phyloP scores from a whole-genome alignment of 2,797 vertebrate genomes.

The Muscicapa comitata region DNA sequence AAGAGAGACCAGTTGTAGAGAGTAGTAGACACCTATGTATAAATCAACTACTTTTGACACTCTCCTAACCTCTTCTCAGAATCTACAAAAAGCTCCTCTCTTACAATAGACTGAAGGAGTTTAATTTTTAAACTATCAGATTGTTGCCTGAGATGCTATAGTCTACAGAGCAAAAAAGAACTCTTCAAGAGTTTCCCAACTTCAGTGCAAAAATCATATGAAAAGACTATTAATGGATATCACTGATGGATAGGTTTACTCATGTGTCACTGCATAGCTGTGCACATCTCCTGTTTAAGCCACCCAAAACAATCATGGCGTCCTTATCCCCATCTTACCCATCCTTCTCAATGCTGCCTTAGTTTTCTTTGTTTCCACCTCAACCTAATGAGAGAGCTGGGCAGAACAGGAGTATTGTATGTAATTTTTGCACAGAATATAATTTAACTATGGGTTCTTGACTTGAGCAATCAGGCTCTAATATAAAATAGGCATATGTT shows the following conservation, averaged over 20 bases:
- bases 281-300: neutral
- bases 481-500: neutral
- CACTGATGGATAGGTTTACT: neutral
- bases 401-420: neutral
- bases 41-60: neutral
- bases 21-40: neutral
- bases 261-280: neutral
- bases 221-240: neutral
- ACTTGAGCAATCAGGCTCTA: neutral
- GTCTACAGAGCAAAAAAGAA: neutral
- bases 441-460: neutral
- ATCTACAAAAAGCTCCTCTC: neutral
- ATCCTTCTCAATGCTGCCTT: neutral
- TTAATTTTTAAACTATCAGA: neutral
- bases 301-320: neutral
- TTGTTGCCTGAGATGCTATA: neutral
- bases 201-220: neutral
- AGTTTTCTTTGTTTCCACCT: neutral
- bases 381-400: neutral
- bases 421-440: neutral
- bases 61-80: neutral
- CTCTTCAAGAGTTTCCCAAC: neutral
- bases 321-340: neutral
- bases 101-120: neutral
- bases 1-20: neutral